Evolutionary conservation across 2,113 vertebrate species (phyloP).

Genomic region (Ceuthmochares aereus): DNA sequence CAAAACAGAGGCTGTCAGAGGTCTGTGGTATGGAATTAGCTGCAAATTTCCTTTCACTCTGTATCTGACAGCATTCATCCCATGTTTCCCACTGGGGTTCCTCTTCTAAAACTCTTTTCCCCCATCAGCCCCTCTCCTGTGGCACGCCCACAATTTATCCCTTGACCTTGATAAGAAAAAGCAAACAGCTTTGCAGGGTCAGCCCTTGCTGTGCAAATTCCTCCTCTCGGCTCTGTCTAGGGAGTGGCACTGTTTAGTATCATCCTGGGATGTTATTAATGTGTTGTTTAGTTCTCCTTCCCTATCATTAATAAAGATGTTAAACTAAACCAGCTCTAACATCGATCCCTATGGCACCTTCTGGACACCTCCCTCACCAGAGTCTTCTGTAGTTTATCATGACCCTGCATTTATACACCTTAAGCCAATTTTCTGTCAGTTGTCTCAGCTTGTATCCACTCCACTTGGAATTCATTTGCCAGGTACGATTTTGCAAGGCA

Average conservation of each 20-base stretch:
- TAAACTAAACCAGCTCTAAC: conserved; percentile 37
- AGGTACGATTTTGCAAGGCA: neutral
- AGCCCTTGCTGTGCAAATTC: neutral
- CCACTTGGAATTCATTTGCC: conserved; percentile 57
- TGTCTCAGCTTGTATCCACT: conserved; percentile 21
- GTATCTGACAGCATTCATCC: neutral
- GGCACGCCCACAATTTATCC: neutral
- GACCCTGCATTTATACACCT: conserved; percentile 27
- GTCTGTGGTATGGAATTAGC: neutral
- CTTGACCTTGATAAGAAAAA: neutral
- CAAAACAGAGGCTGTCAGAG: accelerated
- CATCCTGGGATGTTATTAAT: conserved; percentile 44
- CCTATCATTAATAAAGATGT: conserved; percentile 67
- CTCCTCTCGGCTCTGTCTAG: neutral
- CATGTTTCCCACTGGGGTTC: neutral
- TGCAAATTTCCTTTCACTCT: neutral
- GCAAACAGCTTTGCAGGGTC: neutral
- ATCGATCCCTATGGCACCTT: conserved; percentile 44
- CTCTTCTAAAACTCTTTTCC: neutral
- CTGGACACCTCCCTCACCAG: neutral
- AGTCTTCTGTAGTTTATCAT: conserved; percentile 47
- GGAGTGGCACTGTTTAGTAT: neutral
- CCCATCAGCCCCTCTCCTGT: accelerated
- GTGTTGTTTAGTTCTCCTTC: conserved; percentile 62
- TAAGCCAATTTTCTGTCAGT: conserved; percentile 15